Evolutionary conservation across 2,797 vertebrate species (phyloP).

Genomic region (Chanos chanos): DNA sequence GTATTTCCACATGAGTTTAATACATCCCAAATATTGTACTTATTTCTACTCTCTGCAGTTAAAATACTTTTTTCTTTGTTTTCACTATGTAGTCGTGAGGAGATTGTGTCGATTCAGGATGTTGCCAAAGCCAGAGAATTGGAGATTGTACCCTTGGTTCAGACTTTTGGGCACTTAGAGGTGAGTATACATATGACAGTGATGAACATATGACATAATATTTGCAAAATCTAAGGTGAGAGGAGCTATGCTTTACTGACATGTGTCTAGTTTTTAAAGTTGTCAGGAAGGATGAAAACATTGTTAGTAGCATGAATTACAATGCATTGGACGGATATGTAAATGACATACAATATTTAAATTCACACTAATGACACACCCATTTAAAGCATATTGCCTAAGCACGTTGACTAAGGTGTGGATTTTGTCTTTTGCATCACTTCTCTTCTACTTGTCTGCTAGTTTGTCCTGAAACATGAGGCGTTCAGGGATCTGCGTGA

Average conservation of each 20-base stretch:
- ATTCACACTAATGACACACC: too few species aligned
- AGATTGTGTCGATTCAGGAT: conserved; percentile 76
- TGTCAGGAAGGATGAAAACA: neutral
- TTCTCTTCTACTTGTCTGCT: conserved; percentile 19
- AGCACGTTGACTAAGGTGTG: too few species aligned
- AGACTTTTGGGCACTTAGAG: conserved; percentile 97
- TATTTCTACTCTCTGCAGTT: neutral
- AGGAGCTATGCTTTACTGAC: neutral
- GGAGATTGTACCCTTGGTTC: conserved; percentile 88
- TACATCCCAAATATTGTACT: neutral
- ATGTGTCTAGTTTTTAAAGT: too few species aligned
- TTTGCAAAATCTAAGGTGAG: neutral
- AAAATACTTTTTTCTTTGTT: neutral
- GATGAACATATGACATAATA: neutral
- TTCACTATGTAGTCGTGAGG: conserved; percentile 67
- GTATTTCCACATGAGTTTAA: neutral
- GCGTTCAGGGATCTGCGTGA: conserved; percentile 80
- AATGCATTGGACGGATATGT: neutral
- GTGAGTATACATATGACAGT: conserved; percentile 61
- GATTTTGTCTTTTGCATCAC: too few species aligned
- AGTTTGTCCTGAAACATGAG: conserved; percentile 92
- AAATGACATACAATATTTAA: too few species aligned
- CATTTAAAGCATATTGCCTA: too few species aligned
- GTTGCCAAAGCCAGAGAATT: conserved; percentile 72
- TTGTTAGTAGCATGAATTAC: neutral